Evolutionary conservation across 1,140 invertebrate genomes (phyloP).

Genomic region (Hylyphantes graminicola): DNA sequence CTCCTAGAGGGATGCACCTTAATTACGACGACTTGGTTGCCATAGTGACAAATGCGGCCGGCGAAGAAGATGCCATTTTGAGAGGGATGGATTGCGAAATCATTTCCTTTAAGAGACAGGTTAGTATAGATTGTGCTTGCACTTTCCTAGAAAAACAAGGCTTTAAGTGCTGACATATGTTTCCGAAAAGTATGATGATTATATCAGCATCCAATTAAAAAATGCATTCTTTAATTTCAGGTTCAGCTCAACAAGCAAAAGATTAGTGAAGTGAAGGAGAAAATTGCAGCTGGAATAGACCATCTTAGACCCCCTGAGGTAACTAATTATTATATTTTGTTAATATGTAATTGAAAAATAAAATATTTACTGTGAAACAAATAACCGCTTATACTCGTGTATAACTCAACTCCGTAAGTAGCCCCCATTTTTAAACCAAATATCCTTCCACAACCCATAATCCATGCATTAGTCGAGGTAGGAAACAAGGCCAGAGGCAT

Average conservation of each 20-base stretch:
- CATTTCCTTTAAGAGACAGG: constrained; percentile 92
- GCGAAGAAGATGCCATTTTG: constrained; percentile 84
- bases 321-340: constrained; percentile 62
- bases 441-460: too few relatives aligned
- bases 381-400: too few relatives aligned
- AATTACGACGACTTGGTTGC: constrained; percentile 94
- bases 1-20: constrained; percentile 95
- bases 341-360: background rate
- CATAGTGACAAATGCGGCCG: constrained; percentile 79
- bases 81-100: constrained; percentile 93
- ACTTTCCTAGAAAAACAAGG: too few relatives aligned
- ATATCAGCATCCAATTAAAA: too few relatives aligned
- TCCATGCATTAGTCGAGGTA: too few relatives aligned
- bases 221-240: constrained; percentile 69
- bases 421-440: too few relatives aligned
- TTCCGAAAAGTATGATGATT: too few relatives aligned
- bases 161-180: too few relatives aligned
- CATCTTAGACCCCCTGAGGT: constrained; percentile 77
- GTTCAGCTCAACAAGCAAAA: constrained; percentile 95
- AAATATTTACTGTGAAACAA: background rate
- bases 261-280: constrained; percentile 82
- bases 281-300: constrained; percentile 76
- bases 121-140: too few relatives aligned
- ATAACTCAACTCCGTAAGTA: too few relatives aligned
- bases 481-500: too few relatives aligned